phyloP scores from a whole-genome alignment of 2,797 vertebrate species.

The Triplophysa bombifrons region DNA sequence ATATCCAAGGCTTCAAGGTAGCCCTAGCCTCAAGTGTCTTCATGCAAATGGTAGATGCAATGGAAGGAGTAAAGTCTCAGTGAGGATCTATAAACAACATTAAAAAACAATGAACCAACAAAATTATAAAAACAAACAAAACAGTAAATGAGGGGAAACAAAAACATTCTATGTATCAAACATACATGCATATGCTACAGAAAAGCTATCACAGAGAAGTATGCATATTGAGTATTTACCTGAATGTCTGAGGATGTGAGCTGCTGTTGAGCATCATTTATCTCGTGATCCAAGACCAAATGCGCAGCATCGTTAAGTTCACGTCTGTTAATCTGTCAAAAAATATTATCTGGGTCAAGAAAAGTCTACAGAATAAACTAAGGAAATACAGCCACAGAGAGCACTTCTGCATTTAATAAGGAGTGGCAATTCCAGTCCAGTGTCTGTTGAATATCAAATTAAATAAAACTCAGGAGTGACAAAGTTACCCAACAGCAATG shows the following conservation, averaged over 20 bases:
- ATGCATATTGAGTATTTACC: slow-evolving; percentile 43
- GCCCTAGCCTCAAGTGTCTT: slow-evolving; percentile 70
- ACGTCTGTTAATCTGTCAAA: slow-evolving; percentile 62
- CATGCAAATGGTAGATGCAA: slow-evolving; percentile 70
- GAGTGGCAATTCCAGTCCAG: too few species aligned
- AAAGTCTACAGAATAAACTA: neutral
- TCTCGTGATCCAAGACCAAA: slow-evolving; percentile 39
- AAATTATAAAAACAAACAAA: slow-evolving; percentile 48
- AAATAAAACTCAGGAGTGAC: too few species aligned
- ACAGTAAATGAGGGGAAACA: slow-evolving; percentile 19
- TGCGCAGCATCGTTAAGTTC: slow-evolving; percentile 55
- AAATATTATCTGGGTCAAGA: slow-evolving; percentile 10
- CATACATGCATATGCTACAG: slow-evolving; percentile 35
- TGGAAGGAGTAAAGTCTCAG: slow-evolving; percentile 72
- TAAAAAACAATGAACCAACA: slow-evolving; percentile 52
- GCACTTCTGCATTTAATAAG: too few species aligned
- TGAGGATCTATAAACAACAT: slow-evolving; percentile 76
- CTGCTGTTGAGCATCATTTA: slow-evolving; percentile 39
- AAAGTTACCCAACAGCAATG: too few species aligned
- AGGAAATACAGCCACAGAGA: too few species aligned
- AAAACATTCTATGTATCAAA: slow-evolving; percentile 26
- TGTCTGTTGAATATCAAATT: too few species aligned
- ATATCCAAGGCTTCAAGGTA: slow-evolving; percentile 72
- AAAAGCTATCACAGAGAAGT: neutral
- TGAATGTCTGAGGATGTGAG: slow-evolving; percentile 34